phyloP scores from a whole-genome alignment of 2,113 vertebrate genomes.

The Aramus guarauna region DNA sequence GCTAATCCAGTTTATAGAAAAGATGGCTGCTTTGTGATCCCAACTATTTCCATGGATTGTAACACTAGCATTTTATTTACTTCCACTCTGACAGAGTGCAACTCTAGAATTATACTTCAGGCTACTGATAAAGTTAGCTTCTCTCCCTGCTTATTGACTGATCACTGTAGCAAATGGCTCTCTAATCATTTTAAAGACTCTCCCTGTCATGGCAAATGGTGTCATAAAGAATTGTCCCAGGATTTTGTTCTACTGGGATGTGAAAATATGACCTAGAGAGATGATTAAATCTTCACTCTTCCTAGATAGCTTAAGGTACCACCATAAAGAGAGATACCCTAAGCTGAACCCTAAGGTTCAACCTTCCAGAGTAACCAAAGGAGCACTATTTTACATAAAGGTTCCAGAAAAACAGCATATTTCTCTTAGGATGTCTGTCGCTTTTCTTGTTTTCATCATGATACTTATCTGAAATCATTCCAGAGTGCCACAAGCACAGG shows the following conservation, averaged over 20 bases:
- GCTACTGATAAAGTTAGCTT: neutral
- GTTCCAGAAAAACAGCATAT: neutral
- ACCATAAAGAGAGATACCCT: neutral
- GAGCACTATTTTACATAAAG: neutral
- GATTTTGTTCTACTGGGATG: neutral
- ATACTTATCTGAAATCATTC: neutral
- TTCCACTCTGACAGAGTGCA: neutral
- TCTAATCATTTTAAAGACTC: neutral
- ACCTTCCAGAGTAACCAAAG: neutral
- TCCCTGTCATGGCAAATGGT: neutral
- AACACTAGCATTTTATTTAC: neutral
- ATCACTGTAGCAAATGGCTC: neutral
- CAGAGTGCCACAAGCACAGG: neutral
- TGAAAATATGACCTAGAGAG: neutral
- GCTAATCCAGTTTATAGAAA: constrained; percentile 20
- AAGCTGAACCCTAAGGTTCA: neutral
- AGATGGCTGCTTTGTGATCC: neutral
- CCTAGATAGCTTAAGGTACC: neutral
- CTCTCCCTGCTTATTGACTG: neutral
- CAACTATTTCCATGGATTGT: neutral
- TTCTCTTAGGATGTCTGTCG: neutral
- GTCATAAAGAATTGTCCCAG: neutral
- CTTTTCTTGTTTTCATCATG: neutral
- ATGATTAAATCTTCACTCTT: neutral
- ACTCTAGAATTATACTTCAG: neutral